Conservation (phyloP, 2,888 invertebrate genomes). For the Thymelicus lineola region DNA sequence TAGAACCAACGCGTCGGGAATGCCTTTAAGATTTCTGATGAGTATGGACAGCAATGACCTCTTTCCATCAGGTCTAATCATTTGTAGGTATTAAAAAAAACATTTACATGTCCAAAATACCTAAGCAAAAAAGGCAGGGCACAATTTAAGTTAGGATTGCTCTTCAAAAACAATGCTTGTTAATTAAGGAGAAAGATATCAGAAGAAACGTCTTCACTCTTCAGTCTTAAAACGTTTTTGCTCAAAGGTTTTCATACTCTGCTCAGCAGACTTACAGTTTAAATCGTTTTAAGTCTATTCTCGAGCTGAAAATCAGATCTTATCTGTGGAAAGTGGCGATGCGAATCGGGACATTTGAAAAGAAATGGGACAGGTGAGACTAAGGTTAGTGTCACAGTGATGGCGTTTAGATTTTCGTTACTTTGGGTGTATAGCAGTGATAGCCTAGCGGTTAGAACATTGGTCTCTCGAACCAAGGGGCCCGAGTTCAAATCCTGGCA, state of each 20-base stretch:
- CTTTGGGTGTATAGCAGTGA: no score
- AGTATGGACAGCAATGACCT: no score
- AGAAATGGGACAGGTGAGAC: conserved; percentile 23
- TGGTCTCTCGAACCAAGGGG: no score
- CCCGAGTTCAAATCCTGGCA: no score
- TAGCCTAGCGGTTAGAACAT: no score
- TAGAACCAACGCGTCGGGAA: no score
- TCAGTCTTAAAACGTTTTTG: not conserved
- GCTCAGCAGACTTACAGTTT: conserved; percentile 15
- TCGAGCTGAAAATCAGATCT: conserved; percentile 26
- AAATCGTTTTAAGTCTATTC: conserved; percentile 16
- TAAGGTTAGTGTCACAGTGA: not conserved
- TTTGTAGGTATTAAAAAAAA: no score
- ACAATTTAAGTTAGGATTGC: not conserved
- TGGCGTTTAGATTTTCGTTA: not conserved
- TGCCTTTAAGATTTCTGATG: no score
- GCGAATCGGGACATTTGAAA: conserved; percentile 18
- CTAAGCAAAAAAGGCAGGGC: no score
- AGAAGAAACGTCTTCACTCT: not conserved
- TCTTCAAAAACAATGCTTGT: not conserved
- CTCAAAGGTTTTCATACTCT: conserved; percentile 9
- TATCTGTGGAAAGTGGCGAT: conserved; percentile 19
- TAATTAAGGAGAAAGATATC: not conserved
- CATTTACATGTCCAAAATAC: no score
- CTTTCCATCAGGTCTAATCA: no score